phyloP scores from a whole-genome alignment of 1,140 invertebrate genomes.

The Diploscapter pachys region DNA sequence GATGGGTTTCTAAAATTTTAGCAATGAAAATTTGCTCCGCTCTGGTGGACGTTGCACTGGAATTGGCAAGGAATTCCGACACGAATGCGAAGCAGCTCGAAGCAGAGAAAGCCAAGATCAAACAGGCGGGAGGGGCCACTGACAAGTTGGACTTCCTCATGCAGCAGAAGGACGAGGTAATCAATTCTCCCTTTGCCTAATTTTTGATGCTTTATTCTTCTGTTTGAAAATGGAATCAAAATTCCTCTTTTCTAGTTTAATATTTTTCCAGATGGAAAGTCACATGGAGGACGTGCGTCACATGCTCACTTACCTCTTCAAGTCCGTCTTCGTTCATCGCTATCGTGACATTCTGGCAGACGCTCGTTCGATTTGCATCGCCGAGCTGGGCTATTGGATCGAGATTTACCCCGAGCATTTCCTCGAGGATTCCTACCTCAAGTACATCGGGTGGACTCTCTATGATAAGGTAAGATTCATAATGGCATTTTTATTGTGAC shows the following conservation, averaged over 20 bases:
- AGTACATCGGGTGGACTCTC: slow-evolving; percentile 98
- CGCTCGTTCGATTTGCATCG: slow-evolving; percentile 94
- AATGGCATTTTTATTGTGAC: neutral
- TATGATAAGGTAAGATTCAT: slow-evolving; percentile 75
- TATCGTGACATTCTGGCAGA: slow-evolving; percentile 95
- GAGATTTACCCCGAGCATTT: slow-evolving; percentile 96
- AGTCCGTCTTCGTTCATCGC: slow-evolving; percentile 96
- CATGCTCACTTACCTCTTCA: slow-evolving; percentile 98
- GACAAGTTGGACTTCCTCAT: slow-evolving; percentile 88
- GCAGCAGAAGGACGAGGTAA: slow-evolving; percentile 81
- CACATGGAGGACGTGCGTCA: slow-evolving; percentile 99
- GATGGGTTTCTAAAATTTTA: slow-evolving; percentile 43
- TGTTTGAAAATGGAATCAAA: neutral
- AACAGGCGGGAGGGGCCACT: slow-evolving; percentile 69
- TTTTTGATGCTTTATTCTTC: slow-evolving; percentile 11
- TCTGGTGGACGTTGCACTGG: slow-evolving; percentile 90
- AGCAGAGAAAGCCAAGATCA: slow-evolving; percentile 83
- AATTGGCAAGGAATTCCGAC: slow-evolving; percentile 90
- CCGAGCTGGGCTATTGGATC: slow-evolving; percentile 99
- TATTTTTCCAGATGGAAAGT: slow-evolving; percentile 71
- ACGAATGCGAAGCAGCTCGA: slow-evolving; percentile 97
- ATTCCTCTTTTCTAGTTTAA: neutral
- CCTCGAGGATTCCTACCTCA: slow-evolving; percentile 91
- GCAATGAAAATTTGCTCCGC: slow-evolving; percentile 99
- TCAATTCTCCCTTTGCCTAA: too few species aligned